Evolutionary conservation across 2,888 invertebrate genomes (phyloP), one percentile per base, ranked within the genome.

Genomic region (Invenusta paracnida): DNA sequence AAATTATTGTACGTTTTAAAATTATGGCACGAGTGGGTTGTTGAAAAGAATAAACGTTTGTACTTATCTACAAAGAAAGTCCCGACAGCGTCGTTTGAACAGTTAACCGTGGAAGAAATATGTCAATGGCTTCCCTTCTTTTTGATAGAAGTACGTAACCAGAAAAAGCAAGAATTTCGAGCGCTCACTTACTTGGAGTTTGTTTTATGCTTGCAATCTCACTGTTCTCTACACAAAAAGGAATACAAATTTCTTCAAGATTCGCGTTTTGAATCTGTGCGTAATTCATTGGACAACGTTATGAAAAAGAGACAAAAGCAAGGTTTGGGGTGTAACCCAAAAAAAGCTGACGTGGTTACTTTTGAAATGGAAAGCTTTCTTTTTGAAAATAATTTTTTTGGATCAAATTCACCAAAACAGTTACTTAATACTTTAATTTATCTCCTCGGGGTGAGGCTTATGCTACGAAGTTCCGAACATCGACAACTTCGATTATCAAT

Each of bases 11-110:
- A 73, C 73, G 73, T 73, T 73, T 73, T 23, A 73, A 73, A 23
- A 73, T 73, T 73, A 73, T 73, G 73, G 73, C 73, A 73, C 2
- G 73, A 73, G 73, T 73, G 73, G 73, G 73, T 73, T 73, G 73
- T 73, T 73, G 73, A 73, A 73, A 73, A 73, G 73, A 73, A 73
- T 73, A 73, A 73, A 73, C 73, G 73, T 73, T 73, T 73, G 73
- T n/a, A 73, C 73, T 73, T 73, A 73, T 73, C 73, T 73, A 73
- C 73, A 73, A 73, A 73, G 73, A 73, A 73, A 73, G 73, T 73
- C 73, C 73, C 73, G 73, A 73, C 73, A 73, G 73, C 73, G 73
- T 73, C 73, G 73, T 73, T 73, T 73, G 73, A 73, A 73, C 73
- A 73, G 73, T 73, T 73, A 73, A 73, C 73, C 73, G 73, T 73